Evolutionary conservation across 2,888 invertebrate genomes (phyloP).

Genomic region (Metallyticus violacea): DNA sequence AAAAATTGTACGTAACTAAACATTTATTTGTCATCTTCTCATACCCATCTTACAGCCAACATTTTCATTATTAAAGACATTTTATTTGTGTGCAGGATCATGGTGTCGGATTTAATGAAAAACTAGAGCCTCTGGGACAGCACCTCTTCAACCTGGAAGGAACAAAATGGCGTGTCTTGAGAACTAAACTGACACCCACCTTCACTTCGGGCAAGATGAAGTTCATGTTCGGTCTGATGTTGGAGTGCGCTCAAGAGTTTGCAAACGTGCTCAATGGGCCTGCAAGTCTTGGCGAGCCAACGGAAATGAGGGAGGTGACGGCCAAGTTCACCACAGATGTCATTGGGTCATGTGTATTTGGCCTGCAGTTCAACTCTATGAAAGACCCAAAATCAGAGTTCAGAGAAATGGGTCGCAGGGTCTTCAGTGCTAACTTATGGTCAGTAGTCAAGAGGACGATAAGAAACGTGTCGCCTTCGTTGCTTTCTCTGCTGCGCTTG

Average conservation of each 20-base stretch:
- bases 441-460: background rate
- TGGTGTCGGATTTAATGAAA: background rate
- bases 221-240: conserved; percentile 41
- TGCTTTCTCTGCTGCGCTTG: background rate
- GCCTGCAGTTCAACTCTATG: background rate
- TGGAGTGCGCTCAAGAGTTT: conserved; percentile 39
- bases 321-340: conserved; percentile 6
- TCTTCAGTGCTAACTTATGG: background rate
- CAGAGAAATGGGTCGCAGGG: background rate
- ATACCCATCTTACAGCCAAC: too few species aligned
- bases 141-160: conserved; percentile 1
- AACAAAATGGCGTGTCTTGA: conserved; percentile 43
- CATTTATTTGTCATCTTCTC: too few species aligned
- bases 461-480: background rate
- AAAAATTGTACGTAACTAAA: too few species aligned
- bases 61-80: too few species aligned
- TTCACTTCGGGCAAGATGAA: conserved; percentile 47
- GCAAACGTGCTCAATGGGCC: background rate
- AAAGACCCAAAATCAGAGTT: conserved; percentile 6
- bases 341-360: background rate
- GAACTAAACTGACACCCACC: conserved; percentile 45
- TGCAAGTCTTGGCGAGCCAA: background rate
- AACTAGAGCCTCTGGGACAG: background rate
- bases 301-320: background rate
- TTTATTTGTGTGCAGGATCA: background rate